Conservation (phyloP, 1,140 invertebrate species). For the Nephotettix cincticeps region DNA sequence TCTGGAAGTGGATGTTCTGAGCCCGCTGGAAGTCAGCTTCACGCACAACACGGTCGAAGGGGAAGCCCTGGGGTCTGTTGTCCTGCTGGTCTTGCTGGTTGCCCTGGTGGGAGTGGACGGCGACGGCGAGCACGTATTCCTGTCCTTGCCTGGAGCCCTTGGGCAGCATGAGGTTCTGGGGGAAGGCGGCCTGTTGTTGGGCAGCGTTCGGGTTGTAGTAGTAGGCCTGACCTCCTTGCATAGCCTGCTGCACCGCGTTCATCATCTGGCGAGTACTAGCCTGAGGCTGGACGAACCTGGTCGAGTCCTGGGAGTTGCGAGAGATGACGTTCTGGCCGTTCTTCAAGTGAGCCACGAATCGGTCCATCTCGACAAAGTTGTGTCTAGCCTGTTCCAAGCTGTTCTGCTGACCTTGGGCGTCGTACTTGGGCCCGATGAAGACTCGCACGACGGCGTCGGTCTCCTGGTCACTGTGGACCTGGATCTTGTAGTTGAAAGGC, state of each 20-base stretch:
- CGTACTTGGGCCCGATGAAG: no score
- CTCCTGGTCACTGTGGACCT: constrained; percentile 57
- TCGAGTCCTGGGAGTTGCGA: constrained; percentile 15
- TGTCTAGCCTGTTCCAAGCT: no score
- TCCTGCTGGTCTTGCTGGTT: constrained; percentile 11
- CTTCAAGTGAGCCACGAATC: no score
- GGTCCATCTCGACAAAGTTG: no score
- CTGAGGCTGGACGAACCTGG: neutral
- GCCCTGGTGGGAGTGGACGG: constrained; percentile 50
- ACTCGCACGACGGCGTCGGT: no score
- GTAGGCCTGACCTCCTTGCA: constrained; percentile 30
- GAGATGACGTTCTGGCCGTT: constrained; percentile 13
- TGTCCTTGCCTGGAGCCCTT: constrained; percentile 60
- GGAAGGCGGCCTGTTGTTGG: constrained; percentile 43
- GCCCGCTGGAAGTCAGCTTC: constrained; percentile 30
- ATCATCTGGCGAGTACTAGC: constrained; percentile 52
- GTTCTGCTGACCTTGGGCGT: no score
- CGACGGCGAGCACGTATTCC: constrained; percentile 57
- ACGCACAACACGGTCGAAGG: constrained; percentile 36
- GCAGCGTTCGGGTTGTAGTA: neutral
- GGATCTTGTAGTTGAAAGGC: constrained; percentile 60
- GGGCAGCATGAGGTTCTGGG: constrained; percentile 59
- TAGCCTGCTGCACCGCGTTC: constrained; percentile 55
- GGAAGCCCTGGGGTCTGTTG: constrained; percentile 30
- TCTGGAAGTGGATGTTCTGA: constrained; percentile 30